Percentiles rank a stretch among this genome's conserved stretches.
Conservation (phyloP, 2,888 invertebrate species). For the Ennomos fuscantarius region DNA sequence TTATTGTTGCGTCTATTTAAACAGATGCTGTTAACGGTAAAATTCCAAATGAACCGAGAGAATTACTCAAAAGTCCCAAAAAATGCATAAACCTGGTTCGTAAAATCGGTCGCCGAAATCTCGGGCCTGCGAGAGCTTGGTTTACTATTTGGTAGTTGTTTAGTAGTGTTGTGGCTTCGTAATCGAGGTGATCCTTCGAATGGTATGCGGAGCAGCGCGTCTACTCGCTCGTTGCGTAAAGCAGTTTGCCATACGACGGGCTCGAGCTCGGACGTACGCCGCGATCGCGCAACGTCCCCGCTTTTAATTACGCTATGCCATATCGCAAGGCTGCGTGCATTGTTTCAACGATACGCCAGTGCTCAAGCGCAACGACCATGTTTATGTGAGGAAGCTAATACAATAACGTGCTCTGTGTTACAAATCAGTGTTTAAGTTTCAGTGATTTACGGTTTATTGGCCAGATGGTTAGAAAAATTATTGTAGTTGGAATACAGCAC, state of each 20-base stretch:
- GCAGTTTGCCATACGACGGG: slow-evolving; percentile 63
- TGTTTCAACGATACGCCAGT: slow-evolving; percentile 59
- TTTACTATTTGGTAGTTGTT: slow-evolving; percentile 68
- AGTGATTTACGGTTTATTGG: slow-evolving; percentile 47
- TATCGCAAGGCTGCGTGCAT: slow-evolving; percentile 61
- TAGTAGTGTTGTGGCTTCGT: slow-evolving; percentile 66
- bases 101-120: slow-evolving; percentile 57
- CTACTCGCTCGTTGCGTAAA: slow-evolving; percentile 61
- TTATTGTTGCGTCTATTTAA: slow-evolving; percentile 57
- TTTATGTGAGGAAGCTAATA: slow-evolving; percentile 60
- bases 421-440: slow-evolving; percentile 54
- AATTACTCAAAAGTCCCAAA: slow-evolving; percentile 43
- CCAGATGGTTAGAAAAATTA: slow-evolving; percentile 80
- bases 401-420: slow-evolving; percentile 48
- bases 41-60: slow-evolving; percentile 30
- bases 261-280: slow-evolving; percentile 59
- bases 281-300: slow-evolving; percentile 49
- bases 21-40: slow-evolving; percentile 50
- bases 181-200: slow-evolving; percentile 78
- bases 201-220: slow-evolving; percentile 70
- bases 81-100: slow-evolving; percentile 43
- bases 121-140: slow-evolving; percentile 58
- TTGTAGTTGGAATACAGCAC: slow-evolving; percentile 76
- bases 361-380: slow-evolving; percentile 59
- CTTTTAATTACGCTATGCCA: slow-evolving; percentile 63